Conservation (phyloP, 2,113 vertebrate species). For the Salminus brasiliensis region DNA sequence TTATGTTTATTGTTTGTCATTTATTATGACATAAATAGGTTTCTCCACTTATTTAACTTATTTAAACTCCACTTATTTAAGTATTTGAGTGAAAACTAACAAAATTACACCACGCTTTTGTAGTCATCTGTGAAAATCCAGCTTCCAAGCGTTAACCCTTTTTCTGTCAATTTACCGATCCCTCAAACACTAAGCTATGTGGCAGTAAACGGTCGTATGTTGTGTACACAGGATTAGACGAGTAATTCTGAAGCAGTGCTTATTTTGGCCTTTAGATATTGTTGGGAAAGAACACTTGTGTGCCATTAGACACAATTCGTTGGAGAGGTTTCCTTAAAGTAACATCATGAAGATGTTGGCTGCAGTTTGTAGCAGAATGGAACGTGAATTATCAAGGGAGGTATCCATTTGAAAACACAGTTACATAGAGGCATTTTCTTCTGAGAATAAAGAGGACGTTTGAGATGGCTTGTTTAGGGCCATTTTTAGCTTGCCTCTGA, state of each 20-base stretch:
- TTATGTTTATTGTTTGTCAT: too few relatives aligned
- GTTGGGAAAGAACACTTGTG: neutral
- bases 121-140: neutral
- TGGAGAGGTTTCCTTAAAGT: neutral
- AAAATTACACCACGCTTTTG: neutral
- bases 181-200: neutral
- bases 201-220: too few relatives aligned
- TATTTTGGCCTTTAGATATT: neutral
- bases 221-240: too few relatives aligned
- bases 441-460: neutral
- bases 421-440: neutral
- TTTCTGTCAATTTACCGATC: neutral
- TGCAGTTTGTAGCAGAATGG: neutral
- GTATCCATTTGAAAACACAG: neutral
- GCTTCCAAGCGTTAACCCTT: neutral
- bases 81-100: too few relatives aligned
- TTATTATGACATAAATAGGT: too few relatives aligned
- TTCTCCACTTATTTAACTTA: too few relatives aligned
- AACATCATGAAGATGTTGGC: neutral
- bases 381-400: neutral
- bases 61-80: too few relatives aligned
- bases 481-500: conserved; percentile 35
- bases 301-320: neutral
- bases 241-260: neutral
- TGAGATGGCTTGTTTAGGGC: neutral